Conservation (phyloP, 1,140 invertebrate genomes). For the Diorhabda sublineata region DNA sequence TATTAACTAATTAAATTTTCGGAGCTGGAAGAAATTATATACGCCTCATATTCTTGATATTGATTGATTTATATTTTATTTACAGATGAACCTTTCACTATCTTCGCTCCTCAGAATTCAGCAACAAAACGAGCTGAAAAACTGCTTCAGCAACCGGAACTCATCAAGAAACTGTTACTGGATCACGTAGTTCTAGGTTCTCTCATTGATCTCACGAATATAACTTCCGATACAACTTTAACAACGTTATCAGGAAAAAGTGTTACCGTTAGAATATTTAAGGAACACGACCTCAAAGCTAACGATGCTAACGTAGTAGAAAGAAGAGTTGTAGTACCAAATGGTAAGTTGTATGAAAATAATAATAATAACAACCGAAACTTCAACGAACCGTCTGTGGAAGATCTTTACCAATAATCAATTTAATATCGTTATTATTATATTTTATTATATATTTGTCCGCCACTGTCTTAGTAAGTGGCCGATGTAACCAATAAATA, state of each 20-base stretch:
- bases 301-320: conserved; percentile 49
- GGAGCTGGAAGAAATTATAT: no score
- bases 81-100: conserved; percentile 56
- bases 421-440: no score
- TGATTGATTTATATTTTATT: conserved; percentile 19
- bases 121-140: conserved; percentile 49
- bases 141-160: conserved; percentile 45
- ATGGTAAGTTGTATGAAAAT: conserved; percentile 32
- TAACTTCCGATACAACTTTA: conserved; percentile 48
- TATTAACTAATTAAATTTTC: no score
- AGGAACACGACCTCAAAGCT: conserved; percentile 47
- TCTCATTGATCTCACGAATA: conserved; percentile 44
- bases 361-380: neutral
- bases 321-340: conserved; percentile 45
- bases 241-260: conserved; percentile 52
- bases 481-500: no score
- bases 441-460: no score
- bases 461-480: no score
- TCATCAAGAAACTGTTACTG: conserved; percentile 53
- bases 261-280: conserved; percentile 48
- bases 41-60: neutral
- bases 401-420: no score
- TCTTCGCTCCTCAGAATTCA: conserved; percentile 56
- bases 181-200: conserved; percentile 54
- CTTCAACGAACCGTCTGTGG: neutral